Evolutionary conservation across 2,113 vertebrate genomes (phyloP), one percentile per base, ranked within the genome.

Genomic region (Cervus canadensis): DNA sequence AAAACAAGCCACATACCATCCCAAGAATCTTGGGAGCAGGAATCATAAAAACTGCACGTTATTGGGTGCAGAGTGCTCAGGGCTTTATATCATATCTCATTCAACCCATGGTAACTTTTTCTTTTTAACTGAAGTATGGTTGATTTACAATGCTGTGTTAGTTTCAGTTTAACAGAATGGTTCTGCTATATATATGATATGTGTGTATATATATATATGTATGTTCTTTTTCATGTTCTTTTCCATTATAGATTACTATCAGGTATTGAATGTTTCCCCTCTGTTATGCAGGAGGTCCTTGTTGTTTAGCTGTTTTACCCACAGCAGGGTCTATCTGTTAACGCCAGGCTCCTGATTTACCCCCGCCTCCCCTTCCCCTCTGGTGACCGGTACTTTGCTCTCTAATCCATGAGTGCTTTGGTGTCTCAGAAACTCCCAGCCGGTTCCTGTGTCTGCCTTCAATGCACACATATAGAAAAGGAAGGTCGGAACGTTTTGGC

Each of bases 241-340:
- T 52, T 52, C 78, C 78, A n/a, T n/a, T n/a, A 52, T 1, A 23
- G 78, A 6, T 23, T 7, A 19, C 30, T 5, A 3, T 10, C 23
- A 33, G 30, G 6, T 11, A 21, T 7, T 81, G 16, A 52, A 5
- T 4, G 3, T 52, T 19, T 4, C 25, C 78, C 48, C 6, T 74
- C 9, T 13, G 30, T 33, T 14, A 23, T 7, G 30, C 30, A 23
- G 48, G 1, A 23, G 30, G 48, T 23, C 10, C 17, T 52, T 23
- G 79, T 2, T 81, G 17, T n/a, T 33, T 50, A 21, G 48, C 28
- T n/a, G 0, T 54, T 23, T n/a, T 7, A n/a, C 7, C 1, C 0
- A 2, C 2, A n/a, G 30, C 16, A 2, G 48, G 4, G 17, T 23
- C 28, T 21, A 12, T 21, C 5, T 54, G 30, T 52, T 1, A 33